These are phyloP conservation scores for Neopelma chrysocephalum DNA, from an alignment of 2,797 vertebrate species.

Conservation along the genomic window DNA sequence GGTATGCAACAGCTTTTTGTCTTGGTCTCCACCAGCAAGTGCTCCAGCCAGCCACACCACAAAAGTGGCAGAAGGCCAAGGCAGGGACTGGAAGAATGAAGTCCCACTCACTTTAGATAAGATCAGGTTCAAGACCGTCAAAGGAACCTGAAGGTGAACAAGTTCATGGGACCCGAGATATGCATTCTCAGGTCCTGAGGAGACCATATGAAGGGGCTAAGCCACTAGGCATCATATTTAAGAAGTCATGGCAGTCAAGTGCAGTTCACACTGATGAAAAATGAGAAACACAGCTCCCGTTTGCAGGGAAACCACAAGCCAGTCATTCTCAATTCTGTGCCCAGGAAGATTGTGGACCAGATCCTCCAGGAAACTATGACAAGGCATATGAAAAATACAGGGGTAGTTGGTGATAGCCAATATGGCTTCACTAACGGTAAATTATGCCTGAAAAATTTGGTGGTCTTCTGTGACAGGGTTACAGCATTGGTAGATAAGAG, in stretches of 20 bases:
- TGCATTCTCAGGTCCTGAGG: accelerated
- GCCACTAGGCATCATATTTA: background rate
- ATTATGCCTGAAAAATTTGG: background rate
- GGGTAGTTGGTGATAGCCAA: background rate
- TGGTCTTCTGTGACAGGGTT: background rate
- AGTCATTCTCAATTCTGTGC: background rate
- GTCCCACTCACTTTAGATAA: background rate
- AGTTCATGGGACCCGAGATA: background rate
- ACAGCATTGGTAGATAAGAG: background rate
- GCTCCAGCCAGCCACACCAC: background rate
- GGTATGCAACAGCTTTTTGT: background rate
- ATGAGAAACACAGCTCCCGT: background rate
- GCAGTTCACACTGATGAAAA: background rate
- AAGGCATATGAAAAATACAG: background rate
- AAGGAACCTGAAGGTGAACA: background rate
- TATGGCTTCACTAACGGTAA: background rate
- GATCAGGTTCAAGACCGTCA: background rate
- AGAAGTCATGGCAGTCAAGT: background rate
- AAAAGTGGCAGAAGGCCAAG: background rate
- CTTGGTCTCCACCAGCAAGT: background rate
- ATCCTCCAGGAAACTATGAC: background rate
- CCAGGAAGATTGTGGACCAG: background rate
- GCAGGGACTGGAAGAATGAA: background rate
- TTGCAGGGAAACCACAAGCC: background rate
- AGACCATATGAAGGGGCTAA: background rate